Base-by-base conservation (phyloP, 2,888 invertebrate species). In the Brachyptera risi region DNA sequence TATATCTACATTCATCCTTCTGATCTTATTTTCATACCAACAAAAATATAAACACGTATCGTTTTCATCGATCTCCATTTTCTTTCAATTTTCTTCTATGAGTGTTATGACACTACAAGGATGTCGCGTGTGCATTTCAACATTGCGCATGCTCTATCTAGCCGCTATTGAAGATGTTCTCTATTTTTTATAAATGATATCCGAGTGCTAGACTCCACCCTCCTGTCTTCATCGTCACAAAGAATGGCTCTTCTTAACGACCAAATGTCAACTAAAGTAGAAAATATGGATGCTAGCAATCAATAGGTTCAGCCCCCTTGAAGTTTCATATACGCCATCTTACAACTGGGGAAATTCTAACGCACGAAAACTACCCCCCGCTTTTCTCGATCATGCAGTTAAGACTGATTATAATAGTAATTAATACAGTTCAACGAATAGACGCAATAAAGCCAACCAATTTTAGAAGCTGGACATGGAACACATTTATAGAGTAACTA, bases 201-300 rank as follows among this genome's bases (percentile, higher is more conserved):
- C 56, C 37, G 27, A 35, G 37, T 40, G 51, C 26, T 9, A 35
- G 51, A 40, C 59, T 60, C 62, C 59, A 56, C 62, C 62, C 59
- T 51, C 49, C 56, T 56, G 44, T 56, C 56, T 59, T 50, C 59
- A 50, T 27, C 47, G 47, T 31, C 35, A 19, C 58, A 23, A 19
- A 50, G 24, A 21, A 40, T 35, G 37, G 37, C 27, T 24, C 57
- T 37, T 31, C 31, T 37, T 38, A 54, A 42, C 21, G 47, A 35
- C 38, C 47, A 38, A 56, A 50, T 50, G 57, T 62, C 62, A 44
- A 56, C 47, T 42, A 56, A 59, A 62, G 59, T 59, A 51, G 59
- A 63, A 63, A 63, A 63, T 63, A 63, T 63, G 63, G 63, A 63
- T 60, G 37, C 59, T 40, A 49, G 35, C 49, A 57, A 59, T 59